phyloP scores from a whole-genome alignment of 2,888 invertebrate genomes.

The Thereva nobilitata region DNA sequence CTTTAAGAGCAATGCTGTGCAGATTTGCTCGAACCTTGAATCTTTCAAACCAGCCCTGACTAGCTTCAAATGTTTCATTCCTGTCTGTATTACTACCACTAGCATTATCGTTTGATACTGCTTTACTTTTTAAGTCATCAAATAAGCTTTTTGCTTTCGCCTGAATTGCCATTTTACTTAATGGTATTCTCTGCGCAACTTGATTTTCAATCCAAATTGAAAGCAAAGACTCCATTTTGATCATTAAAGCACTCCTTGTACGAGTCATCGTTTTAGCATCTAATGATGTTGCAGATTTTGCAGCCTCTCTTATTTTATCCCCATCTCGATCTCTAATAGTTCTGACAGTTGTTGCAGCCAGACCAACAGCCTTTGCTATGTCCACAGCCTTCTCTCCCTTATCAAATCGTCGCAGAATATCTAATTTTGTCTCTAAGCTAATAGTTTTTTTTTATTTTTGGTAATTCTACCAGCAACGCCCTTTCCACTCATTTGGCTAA shows the following conservation, averaged over 20 bases:
- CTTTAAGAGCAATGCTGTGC: constrained; percentile 43
- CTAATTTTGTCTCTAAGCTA: no score
- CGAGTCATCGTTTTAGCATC: constrained; percentile 42
- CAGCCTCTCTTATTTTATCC: constrained; percentile 43
- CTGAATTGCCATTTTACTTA: constrained; percentile 45
- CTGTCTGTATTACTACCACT: no score
- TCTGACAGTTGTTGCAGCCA: no score
- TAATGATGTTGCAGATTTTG: constrained; percentile 43
- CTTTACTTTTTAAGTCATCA: constrained; percentile 40
- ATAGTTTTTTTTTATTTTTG: no score
- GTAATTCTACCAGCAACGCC: no score
- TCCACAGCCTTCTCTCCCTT: no score
- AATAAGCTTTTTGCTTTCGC: constrained; percentile 44
- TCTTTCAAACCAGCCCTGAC: constrained; percentile 44
- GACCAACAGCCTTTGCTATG: no score
- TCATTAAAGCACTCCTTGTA: constrained; percentile 43
- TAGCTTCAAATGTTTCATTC: constrained; percentile 44
- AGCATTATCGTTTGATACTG: constrained; percentile 30
- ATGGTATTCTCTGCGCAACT: constrained; percentile 43
- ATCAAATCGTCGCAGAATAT: no score
- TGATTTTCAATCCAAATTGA: constrained; percentile 16
- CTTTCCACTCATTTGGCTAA: no score
- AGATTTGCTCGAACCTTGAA: constrained; percentile 36
- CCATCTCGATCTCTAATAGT: no score
- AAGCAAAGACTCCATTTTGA: constrained; percentile 42